Evolutionary conservation across 2,113 vertebrate genomes (phyloP).

Genomic region (Callipepla squamata): DNA sequence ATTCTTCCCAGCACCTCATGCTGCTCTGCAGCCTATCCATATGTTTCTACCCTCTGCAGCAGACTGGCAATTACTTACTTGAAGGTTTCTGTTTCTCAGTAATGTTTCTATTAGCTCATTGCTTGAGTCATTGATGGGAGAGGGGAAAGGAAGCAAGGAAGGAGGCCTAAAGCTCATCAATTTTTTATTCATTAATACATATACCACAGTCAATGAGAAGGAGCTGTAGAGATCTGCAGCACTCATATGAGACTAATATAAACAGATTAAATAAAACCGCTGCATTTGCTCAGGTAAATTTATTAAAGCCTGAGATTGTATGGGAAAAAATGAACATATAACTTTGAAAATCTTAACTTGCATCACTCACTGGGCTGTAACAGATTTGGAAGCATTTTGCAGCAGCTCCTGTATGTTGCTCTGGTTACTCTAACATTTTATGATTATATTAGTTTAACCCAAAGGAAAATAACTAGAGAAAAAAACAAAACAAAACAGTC

Average conservation of each 20-base stretch:
- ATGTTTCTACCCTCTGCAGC: background rate
- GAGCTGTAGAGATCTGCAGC: constrained; percentile 18
- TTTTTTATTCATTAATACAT: constrained; percentile 7
- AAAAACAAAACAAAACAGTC: background rate
- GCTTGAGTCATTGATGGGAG: constrained; percentile 5
- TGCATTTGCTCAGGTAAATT: constrained; percentile 17
- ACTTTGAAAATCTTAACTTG: background rate
- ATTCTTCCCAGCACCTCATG: constrained; percentile 22
- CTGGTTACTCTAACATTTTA: background rate
- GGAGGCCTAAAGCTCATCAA: constrained; percentile 18
- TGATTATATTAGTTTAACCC: background rate
- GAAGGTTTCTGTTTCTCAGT: constrained; percentile 10
- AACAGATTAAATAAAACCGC: constrained; percentile 42
- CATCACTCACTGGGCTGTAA: background rate
- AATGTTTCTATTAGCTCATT: background rate
- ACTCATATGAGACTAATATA: constrained; percentile 20
- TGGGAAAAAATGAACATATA: background rate
- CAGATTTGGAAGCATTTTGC: background rate
- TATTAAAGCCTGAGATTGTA: constrained; percentile 3
- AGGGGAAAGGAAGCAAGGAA: background rate
- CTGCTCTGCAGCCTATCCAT: background rate
- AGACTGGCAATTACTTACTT: background rate
- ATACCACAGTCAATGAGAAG: background rate
- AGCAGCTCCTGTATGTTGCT: background rate
- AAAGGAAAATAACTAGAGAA: background rate